Conservation (phyloP, 2,113 vertebrate species). For the Jaculus jaculus region DNA sequence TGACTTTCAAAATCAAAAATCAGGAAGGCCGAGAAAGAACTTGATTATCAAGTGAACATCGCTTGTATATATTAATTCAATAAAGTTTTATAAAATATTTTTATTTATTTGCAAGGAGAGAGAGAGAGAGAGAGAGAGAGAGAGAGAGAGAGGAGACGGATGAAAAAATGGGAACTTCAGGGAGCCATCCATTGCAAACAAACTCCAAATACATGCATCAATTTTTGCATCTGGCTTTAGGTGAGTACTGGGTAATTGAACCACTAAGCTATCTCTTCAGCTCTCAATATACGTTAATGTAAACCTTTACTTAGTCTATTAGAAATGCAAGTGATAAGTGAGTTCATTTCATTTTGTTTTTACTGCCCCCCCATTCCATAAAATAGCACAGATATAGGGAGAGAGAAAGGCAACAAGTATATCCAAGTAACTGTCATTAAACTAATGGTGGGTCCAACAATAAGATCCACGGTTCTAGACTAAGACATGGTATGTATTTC, state of each 20-base stretch:
- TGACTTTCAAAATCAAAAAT: conserved; percentile 21
- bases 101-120: no score
- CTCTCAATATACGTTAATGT: neutral
- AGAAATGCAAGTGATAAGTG: neutral
- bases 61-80: neutral
- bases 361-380: neutral
- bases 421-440: neutral
- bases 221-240: no score
- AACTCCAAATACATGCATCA: no score
- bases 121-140: no score
- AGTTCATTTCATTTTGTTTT: neutral
- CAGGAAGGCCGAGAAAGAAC: neutral
- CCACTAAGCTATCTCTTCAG: no score
- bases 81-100: neutral
- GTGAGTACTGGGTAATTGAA: no score
- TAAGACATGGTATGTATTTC: conserved; percentile 27
- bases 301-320: neutral
- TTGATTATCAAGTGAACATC: neutral
- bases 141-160: no score
- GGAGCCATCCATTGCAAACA: no score
- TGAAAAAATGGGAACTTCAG: no score
- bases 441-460: neutral
- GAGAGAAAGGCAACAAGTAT: neutral
- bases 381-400: neutral
- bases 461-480: conserved; percentile 28